Conservation (phyloP, 2,888 invertebrate species). For the Lepidocyrtinus sp. region DNA sequence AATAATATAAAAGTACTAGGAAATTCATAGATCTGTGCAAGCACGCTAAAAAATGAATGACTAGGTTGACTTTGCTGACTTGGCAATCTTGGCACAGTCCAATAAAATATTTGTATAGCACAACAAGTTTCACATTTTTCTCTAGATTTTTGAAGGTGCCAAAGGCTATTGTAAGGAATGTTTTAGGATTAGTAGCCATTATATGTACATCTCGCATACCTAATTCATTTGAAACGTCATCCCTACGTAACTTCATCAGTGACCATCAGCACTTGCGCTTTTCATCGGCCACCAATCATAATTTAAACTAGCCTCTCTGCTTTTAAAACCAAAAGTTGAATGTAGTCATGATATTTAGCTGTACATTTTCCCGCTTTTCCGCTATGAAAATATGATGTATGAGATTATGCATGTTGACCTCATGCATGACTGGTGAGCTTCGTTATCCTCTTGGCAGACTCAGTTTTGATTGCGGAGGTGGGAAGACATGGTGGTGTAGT, state of each 20-base stretch:
- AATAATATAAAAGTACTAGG: too few species aligned
- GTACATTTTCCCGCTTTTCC: too few species aligned
- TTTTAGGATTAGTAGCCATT: background rate
- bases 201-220: background rate
- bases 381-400: conserved; percentile 2
- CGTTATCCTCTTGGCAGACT: conserved; percentile 7
- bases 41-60: background rate
- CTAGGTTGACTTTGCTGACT: conserved; percentile 6
- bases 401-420: conserved; percentile 7
- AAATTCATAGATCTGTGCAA: too few species aligned
- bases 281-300: background rate
- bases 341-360: background rate
- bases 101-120: background rate
- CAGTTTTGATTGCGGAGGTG: conserved; percentile 22
- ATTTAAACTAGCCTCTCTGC: conserved; percentile 3
- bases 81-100: background rate
- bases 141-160: conserved; percentile 6
- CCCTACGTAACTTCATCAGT: too few species aligned
- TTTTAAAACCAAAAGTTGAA: conserved; percentile 2
- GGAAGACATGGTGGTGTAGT: conserved; percentile 27
- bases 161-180: background rate
- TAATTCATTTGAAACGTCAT: background rate
- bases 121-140: background rate
- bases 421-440: conserved; percentile 1
- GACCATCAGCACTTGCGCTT: conserved; percentile 4